Base-by-base conservation (phyloP, 2,888 invertebrate species). In the Blastobasis lacticolella region DNA sequence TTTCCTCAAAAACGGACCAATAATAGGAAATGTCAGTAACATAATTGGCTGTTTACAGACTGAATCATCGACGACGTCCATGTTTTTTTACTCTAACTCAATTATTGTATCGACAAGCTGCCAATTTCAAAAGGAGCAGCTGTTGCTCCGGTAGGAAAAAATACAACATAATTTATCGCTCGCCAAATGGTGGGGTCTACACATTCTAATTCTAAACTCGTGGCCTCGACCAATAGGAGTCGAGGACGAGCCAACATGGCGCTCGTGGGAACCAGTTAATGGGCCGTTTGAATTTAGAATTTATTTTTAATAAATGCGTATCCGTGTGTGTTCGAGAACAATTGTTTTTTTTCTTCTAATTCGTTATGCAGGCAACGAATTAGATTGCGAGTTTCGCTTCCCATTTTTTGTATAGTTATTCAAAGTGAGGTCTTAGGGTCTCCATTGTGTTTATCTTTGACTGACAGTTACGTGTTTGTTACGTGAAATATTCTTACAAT, bases 201-300 rank as follows among this genome's bases (percentile, higher is more conserved):
- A 79, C 80, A 84, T 87, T 88, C 87, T 88, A 87, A 88, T 88
- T 85, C 86, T 86, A 86, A 84, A 81, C 84, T 73, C 69, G 70
- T 63, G 82, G 81, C 84, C 84, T 82, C 83, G 78, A 72, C 88
- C 88, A 88, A 88, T 88, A 71, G 81, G 83, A 76, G 78, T 72
- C 86, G 84, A 83, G 87, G 84, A 86, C 85, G 83, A 79, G 61
- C 75, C 78, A 87, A 83, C 78, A 87, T 87, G 88, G 87, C 87
- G 80, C 79, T 77, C 85, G 86, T 87, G 87, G 84, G 87, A 87
- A 87, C 85, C 85, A 81, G 84, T 85, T 88, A 82, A 86, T 86
- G 80, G 85, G 74, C 80, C 76, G 81, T 87, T 88, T 85, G 86
- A 86, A 86, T 86, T 87, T 86, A 87, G 84, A 87, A 87, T 86